Evolutionary conservation across 2,113 vertebrate genomes (phyloP).

Genomic region (Perca flavescens): DNA sequence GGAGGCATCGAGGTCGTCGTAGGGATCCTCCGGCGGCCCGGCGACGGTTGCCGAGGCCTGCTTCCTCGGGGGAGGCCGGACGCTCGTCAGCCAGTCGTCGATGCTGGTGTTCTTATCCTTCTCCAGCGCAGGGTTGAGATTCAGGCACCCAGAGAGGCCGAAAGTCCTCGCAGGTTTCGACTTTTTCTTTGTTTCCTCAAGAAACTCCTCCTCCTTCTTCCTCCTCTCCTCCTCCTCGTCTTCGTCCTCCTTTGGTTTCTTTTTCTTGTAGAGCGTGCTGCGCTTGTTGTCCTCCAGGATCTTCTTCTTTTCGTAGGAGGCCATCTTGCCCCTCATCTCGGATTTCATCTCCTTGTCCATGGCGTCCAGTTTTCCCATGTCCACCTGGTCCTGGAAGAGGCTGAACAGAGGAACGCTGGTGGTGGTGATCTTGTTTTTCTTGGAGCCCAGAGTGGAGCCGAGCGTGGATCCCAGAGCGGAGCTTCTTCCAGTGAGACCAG

Average conservation of each 20-base stretch:
- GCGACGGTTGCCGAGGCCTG: constrained; percentile 68
- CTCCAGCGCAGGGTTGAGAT: constrained; percentile 71
- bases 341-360: constrained; percentile 92
- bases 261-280: constrained; percentile 96
- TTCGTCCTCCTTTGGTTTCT: constrained; percentile 86
- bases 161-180: constrained; percentile 66
- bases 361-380: constrained; percentile 88
- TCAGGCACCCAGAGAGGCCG: constrained; percentile 76
- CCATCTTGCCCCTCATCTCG: constrained; percentile 92
- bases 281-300: constrained; percentile 92
- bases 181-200: constrained; percentile 69
- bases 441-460: constrained; percentile 55
- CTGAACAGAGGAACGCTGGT: constrained; percentile 93
- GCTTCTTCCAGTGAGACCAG: constrained; percentile 58
- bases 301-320: constrained; percentile 91
- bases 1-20: constrained; percentile 77
- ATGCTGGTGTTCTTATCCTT: constrained; percentile 81
- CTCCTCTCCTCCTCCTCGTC: constrained; percentile 72
- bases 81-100: constrained; percentile 89
- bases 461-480: constrained; percentile 45
- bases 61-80: constrained; percentile 84
- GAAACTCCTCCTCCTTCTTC: constrained; percentile 78
- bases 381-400: constrained; percentile 93
- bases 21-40: constrained; percentile 44
- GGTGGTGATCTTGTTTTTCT: constrained; percentile 82